Conservation (phyloP, 2,113 vertebrate species). For the Eulemur macaco region DNA sequence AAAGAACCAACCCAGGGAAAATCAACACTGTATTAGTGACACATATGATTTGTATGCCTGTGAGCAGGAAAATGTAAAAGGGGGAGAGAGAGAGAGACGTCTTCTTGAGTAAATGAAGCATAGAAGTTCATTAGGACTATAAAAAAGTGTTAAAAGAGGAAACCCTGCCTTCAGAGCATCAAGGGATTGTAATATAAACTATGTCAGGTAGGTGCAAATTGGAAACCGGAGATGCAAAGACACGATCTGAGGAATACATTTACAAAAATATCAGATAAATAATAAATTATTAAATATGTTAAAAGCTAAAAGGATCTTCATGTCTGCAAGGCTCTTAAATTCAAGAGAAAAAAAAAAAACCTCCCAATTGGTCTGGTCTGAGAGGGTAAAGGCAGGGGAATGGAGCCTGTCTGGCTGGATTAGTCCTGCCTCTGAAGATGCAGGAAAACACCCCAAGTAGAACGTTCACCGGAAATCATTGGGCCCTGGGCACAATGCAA, state of each 20-base stretch:
- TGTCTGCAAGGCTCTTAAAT: constrained; percentile 71
- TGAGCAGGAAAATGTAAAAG: constrained; percentile 55
- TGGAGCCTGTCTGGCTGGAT: constrained; percentile 30
- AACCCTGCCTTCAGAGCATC: constrained; percentile 34
- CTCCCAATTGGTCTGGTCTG: neutral
- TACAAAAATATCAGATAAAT: constrained; percentile 68
- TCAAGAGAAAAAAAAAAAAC: constrained; percentile 3
- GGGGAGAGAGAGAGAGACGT: neutral
- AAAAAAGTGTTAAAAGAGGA: neutral
- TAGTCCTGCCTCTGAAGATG: neutral
- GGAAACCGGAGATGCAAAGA: neutral
- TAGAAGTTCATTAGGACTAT: constrained; percentile 54
- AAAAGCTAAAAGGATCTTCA: constrained; percentile 73
- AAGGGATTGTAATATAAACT: neutral
- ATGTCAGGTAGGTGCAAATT: constrained; percentile 60
- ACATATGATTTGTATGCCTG: constrained; percentile 60
- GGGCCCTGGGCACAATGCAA: neutral
- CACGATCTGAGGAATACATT: constrained; percentile 63
- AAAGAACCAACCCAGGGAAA: constrained; percentile 55
- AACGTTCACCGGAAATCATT: constrained; percentile 26
- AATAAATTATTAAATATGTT: constrained; percentile 80
- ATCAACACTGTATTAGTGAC: constrained; percentile 63
- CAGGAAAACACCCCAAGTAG: neutral
- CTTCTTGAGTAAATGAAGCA: constrained; percentile 56
- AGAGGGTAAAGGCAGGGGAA: neutral